These are phyloP conservation scores for Odocoileus hemionus DNA, from an alignment of 2,113 vertebrate genomes.

Conservation along the genomic window DNA sequence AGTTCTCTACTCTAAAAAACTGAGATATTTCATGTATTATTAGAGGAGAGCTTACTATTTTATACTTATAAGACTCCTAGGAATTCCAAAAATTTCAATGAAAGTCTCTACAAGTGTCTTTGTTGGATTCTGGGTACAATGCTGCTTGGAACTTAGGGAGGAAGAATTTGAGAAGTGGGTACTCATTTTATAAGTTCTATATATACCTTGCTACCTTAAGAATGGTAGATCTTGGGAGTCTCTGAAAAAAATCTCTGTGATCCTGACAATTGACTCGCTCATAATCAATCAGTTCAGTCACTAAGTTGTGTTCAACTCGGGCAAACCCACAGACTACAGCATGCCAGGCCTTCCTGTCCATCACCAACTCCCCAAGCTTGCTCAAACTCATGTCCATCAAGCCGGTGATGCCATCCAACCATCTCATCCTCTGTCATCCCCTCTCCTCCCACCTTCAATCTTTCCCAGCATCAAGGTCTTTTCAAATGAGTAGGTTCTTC, in stretches of 20 bases:
- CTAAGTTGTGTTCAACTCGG: rapidly evolving
- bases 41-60: neutral
- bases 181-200: neutral
- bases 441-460: neutral
- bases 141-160: neutral
- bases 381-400: neutral
- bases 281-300: neutral
- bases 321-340: neutral
- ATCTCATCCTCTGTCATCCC: neutral
- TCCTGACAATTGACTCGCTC: neutral
- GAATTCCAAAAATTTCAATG: neutral
- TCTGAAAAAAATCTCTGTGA: neutral
- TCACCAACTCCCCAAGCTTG: neutral
- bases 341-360: neutral
- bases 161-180: neutral
- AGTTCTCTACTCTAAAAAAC: neutral
- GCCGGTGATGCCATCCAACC: neutral
- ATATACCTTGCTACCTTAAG: neutral
- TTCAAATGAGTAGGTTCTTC: neutral
- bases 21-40: neutral
- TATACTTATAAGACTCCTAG: neutral
- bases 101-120: neutral
- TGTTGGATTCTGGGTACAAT: neutral
- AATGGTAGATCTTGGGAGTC: neutral
- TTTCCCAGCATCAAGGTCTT: neutral